These are phyloP conservation scores for Dissostichus mawsoni DNA, from an alignment of 2,113 vertebrate genomes.

Conservation along the genomic window DNA sequence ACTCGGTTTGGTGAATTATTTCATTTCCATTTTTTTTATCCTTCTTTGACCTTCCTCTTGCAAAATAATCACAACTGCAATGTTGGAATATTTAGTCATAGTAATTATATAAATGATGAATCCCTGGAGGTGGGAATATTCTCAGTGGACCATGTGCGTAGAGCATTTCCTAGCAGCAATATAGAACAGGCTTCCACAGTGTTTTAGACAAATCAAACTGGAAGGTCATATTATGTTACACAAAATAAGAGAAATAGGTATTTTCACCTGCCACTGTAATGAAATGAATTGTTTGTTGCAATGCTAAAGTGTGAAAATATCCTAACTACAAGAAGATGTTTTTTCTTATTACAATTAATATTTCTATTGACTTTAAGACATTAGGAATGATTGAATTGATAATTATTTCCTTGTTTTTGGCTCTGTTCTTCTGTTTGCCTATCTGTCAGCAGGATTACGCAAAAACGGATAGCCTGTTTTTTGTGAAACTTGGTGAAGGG, in stretches of 20 bases:
- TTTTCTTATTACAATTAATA: too few species aligned
- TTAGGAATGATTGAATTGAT: background rate
- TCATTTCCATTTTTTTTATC: constrained; percentile 90
- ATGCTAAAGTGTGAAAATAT: constrained; percentile 20
- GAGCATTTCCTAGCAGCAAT: constrained; percentile 24
- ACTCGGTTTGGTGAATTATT: constrained; percentile 93
- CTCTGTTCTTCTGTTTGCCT: too few species aligned
- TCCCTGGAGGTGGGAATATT: constrained; percentile 84
- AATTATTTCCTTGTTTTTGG: background rate
- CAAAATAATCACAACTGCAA: constrained; percentile 96
- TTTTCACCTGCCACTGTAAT: constrained; percentile 87
- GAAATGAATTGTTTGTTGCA: constrained; percentile 77
- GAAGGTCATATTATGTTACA: constrained; percentile 23
- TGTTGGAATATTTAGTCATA: constrained; percentile 90
- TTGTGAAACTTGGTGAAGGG: too few species aligned
- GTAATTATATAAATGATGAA: constrained; percentile 91
- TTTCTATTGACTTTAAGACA: too few species aligned
- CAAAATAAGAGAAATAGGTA: constrained; percentile 2
- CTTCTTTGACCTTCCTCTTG: constrained; percentile 95
- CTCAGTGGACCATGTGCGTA: constrained; percentile 66
- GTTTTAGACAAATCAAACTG: constrained; percentile 2
- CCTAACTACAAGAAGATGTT: background rate
- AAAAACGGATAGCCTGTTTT: too few species aligned
- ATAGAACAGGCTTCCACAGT: constrained; percentile 7
- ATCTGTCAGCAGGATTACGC: background rate